Evolutionary conservation across 2,113 vertebrate genomes (phyloP), one percentile per base, ranked within the genome.

Genomic region (Psittacus erithacus): DNA sequence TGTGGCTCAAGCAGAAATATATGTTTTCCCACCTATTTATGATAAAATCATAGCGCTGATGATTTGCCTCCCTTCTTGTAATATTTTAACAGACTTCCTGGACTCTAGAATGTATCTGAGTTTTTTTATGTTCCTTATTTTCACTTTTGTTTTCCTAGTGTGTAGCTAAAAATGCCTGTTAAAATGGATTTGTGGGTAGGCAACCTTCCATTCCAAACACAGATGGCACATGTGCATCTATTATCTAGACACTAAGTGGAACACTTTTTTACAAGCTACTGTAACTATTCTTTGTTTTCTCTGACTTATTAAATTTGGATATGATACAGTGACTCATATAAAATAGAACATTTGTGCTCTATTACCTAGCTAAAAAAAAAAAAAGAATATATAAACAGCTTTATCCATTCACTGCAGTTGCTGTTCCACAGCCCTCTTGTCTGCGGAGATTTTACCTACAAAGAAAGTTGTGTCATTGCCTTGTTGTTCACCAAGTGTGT

Each of bases 231-330:
- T 86, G 88, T 82, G 69, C 79, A 90, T 92, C 90, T 96, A 87
- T 85, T 91, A 88, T 92, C 96, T 84, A 85, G 68, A 73, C 73
- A 28, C 53, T 82, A 95, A 95, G 88, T 79, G 79, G 71, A 92
- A 94, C 7, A 67, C 3, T 44, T 71, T 83, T 93, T 68, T 68
- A 77, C 69, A 91, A 52, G 11, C 20, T 82, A 69, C 89, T 90
- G 68, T 86, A 92, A 84, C 41, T 41, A 60, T 41, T 44, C n/a
- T 63, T 87, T 67, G 41, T 80, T 62, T 52, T 78, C 44, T 95
- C 62, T 70, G 76, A 90, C 43, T 82, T 93, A 89, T 35, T 83
- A 75, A 50, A 88, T 85, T 90, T 85, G 27, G 62, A 73, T 67
- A 88, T 8, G 24, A 81, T 5, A 10, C 23, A 57, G 27, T 52